Evolutionary conservation across 1,140 invertebrate species (phyloP).

Genomic region (Lethrus apterus): DNA sequence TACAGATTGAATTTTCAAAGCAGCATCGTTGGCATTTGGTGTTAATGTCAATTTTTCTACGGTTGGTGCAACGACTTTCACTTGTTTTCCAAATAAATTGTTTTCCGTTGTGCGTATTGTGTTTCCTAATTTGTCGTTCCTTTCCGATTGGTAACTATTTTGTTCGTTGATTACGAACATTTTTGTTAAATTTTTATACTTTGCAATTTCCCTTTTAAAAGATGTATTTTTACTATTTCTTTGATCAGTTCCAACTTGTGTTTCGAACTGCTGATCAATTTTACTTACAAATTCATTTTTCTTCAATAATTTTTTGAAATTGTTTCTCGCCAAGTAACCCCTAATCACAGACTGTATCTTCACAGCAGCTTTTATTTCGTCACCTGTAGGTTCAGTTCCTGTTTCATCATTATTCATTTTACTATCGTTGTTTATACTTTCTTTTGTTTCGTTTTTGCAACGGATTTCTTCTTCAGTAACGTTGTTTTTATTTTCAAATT

Average conservation of each 20-base stretch:
- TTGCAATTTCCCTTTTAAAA: no score
- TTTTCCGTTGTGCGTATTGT: not conserved
- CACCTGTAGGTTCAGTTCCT: not conserved
- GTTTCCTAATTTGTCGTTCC: not conserved
- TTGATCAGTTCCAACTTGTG: no score
- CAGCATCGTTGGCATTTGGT: conserved; percentile 1
- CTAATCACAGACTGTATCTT: not conserved
- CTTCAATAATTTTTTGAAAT: not conserved
- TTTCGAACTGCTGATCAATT: no score
- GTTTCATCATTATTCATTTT: not conserved
- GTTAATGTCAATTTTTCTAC: not conserved
- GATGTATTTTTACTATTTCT: no score
- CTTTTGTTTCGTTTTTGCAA: not conserved
- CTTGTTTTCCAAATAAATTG: not conserved
- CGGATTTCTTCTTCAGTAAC: not conserved
- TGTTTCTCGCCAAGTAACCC: not conserved
- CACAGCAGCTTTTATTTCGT: not conserved
- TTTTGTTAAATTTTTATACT: no score
- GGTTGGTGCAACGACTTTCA: not conserved
- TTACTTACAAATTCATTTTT: no score
- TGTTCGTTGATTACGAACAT: no score
- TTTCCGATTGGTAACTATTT: no score
- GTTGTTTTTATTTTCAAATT: not conserved
- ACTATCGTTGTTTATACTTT: not conserved
- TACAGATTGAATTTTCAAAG: conserved; percentile 8